Evolutionary conservation across 2,113 vertebrate genomes (phyloP).

Genomic region (Podilymbus podiceps): DNA sequence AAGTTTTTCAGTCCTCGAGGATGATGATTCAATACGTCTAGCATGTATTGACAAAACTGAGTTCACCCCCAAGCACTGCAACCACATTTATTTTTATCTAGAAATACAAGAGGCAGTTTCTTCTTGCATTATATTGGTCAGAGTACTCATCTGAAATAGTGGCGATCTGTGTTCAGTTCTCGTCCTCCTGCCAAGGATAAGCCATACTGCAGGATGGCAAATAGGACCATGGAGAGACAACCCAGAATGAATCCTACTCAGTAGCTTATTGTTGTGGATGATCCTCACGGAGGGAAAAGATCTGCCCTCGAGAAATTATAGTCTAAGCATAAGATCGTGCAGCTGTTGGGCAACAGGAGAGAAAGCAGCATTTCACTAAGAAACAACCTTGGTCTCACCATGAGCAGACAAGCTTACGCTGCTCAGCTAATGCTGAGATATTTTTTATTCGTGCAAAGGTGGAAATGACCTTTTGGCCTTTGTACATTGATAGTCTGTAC

Average conservation of each 20-base stretch:
- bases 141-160: neutral
- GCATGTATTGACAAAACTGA: neutral
- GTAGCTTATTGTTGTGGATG: neutral
- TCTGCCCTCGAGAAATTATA: neutral
- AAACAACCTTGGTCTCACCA: neutral
- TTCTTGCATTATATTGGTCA: neutral
- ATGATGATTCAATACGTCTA: neutral
- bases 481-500: neutral
- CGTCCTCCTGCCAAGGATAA: neutral
- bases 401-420: neutral
- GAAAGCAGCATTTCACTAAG: fast-evolving
- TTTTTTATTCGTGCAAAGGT: neutral
- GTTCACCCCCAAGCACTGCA: neutral
- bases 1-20: neutral
- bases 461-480: neutral
- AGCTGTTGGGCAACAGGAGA: neutral
- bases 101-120: neutral
- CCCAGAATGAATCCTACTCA: neutral
- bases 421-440: neutral
- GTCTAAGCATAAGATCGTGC: neutral
- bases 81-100: neutral
- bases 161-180: neutral
- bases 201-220: fast-evolving
- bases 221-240: neutral
- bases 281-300: neutral